Conservation (phyloP, 2,888 invertebrate species). For the Apamea epomidion region DNA sequence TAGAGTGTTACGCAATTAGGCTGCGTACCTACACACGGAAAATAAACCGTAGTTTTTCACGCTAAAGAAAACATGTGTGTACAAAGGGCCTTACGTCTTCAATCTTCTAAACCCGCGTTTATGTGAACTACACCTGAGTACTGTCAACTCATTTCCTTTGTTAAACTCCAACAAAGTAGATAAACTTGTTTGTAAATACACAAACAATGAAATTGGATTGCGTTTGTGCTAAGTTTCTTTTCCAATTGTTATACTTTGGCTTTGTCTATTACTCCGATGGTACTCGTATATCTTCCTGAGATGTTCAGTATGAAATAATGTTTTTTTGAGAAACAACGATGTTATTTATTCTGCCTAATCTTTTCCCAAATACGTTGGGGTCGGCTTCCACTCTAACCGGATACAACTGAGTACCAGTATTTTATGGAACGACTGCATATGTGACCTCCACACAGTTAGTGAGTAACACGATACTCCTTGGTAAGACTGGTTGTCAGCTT, state of each 20-base stretch:
- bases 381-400: not conserved
- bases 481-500: not conserved
- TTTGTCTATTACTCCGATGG: constrained; percentile 35
- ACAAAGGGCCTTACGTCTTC: constrained; percentile 14
- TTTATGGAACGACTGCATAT: too few relatives aligned
- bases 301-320: not conserved
- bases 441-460: too few relatives aligned
- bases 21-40: not conserved
- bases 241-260: constrained; percentile 43
- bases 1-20: too few relatives aligned
- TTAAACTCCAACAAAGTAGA: constrained; percentile 56
- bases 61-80: not conserved
- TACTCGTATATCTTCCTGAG: not conserved
- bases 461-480: not conserved
- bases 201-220: constrained; percentile 64
- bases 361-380: not conserved
- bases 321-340: not conserved
- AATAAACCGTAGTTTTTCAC: not conserved
- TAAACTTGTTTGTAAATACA: constrained; percentile 61
- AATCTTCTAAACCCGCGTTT: constrained; percentile 16
- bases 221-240: constrained; percentile 57
- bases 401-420: not conserved
- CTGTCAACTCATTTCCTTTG: constrained; percentile 61
- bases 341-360: not conserved
- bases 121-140: constrained; percentile 50